phyloP scores from a whole-genome alignment of 2,113 vertebrate species.

The Amphiprion percula region DNA sequence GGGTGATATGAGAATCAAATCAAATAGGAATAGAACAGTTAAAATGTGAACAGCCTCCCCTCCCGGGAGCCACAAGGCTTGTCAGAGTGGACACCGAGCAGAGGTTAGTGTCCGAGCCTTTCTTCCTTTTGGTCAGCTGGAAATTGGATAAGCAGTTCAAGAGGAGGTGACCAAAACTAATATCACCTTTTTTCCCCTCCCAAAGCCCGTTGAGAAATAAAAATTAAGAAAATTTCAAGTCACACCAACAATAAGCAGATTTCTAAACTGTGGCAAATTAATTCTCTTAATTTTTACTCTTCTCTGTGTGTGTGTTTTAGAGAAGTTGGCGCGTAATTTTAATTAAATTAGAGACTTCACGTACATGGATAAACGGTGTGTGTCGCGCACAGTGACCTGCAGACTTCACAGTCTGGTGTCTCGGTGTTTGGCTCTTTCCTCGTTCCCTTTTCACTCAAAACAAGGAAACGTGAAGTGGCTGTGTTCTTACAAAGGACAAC shows the following conservation, averaged over 20 bases:
- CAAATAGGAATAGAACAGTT: constrained; percentile 69
- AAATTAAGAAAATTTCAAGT: neutral
- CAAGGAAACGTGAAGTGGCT: constrained; percentile 73
- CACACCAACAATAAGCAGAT: neutral
- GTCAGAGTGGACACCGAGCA: constrained; percentile 58
- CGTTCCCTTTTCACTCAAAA: constrained; percentile 45
- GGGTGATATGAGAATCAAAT: constrained; percentile 71
- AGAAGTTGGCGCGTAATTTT: neutral
- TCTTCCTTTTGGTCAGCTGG: constrained; percentile 7
- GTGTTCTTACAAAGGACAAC: constrained; percentile 74
- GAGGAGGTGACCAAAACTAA: constrained; percentile 40
- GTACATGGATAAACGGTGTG: neutral
- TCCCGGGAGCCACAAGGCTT: constrained; percentile 36
- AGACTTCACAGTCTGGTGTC: constrained; percentile 21
- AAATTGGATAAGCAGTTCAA: constrained; percentile 55
- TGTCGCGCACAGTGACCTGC: constrained; percentile 20
- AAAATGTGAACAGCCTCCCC: constrained; percentile 63
- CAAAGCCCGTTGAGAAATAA: neutral
- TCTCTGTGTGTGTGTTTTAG: neutral
- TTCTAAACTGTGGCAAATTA: neutral
- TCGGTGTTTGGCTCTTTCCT: constrained; percentile 41
- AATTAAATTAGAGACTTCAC: constrained; percentile 9
- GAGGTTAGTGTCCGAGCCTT: constrained; percentile 49
- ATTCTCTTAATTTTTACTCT: neutral
- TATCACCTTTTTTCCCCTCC: neutral